Evolutionary conservation across 2,888 invertebrate genomes (phyloP), one percentile per base, ranked within the genome.

Genomic region (Pseudococcus longispinus): DNA sequence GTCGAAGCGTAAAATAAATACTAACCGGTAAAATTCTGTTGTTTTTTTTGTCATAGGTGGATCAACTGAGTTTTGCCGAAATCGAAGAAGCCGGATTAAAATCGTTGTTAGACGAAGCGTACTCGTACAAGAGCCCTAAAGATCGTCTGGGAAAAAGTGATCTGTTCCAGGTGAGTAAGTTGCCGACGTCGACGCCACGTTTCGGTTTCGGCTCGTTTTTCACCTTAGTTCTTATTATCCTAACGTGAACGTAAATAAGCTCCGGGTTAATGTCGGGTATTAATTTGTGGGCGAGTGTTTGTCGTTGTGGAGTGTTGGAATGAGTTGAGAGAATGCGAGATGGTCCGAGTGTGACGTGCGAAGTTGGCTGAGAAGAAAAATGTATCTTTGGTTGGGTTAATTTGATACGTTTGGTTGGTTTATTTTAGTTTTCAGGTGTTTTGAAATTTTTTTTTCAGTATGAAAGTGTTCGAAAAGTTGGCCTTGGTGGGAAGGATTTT

Each of bases 91-190:
- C 93, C 87, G 94, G 95, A 90, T 92, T 96, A 88, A 94, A 94
- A 89, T 95, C 94, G 88, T 92, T 96, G 88, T 92, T 96, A 89
- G 95, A 96, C 90, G 96, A 96, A 92, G 96, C 96, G 89, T 94
- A 95, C 90, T 94, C 94, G 89, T 96, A 96, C 92, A 96, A 95
- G 91, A 94, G 94, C 90, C 96, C 96, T 87, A 95, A 95, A 92
- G 96, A 96, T 91, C 93, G 95, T 89, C 95, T 95, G 91, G 95
- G 96, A 90, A 96, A 96, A 91, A 96, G 96, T 91, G 93, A 93
- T 91, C 93, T 95, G 88, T 96, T 96, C 91, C 94, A 95, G 93
- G 96, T 96, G 90, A 90, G 91, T 90, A 32, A 74, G 9, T 65
- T 65, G 8, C 11, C 18, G 29, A 5, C 70, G 70, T 42, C 44